A percentile compares a stretch with the other conserved stretches of the same genome.
Conservation (phyloP, 2,888 invertebrate species). For the Bruchidius siliquastri region DNA sequence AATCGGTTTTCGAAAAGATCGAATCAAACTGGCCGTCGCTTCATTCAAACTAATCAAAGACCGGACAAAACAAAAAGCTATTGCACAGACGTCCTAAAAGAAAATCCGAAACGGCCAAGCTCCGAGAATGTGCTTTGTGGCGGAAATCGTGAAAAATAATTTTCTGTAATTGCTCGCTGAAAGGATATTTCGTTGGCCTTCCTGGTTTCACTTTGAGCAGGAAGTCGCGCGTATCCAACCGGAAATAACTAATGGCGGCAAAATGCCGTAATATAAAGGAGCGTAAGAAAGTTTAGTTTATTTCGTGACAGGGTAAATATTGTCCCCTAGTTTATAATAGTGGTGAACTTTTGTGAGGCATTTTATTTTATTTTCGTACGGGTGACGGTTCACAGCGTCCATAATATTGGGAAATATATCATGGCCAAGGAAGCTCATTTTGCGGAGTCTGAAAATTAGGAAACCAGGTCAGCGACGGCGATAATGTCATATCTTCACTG, state of each 20-base stretch:
- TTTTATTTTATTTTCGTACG: neutral
- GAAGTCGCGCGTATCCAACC: conserved; percentile 37
- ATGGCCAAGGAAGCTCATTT: neutral
- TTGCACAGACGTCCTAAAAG: neutral
- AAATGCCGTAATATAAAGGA: conserved; percentile 37
- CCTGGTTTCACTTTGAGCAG: conserved; percentile 27
- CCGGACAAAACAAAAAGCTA: neutral
- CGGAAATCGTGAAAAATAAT: conserved; percentile 14
- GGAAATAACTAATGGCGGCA: conserved; percentile 40
- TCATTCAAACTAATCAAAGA: neutral
- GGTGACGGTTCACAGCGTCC: neutral
- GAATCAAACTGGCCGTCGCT: neutral
- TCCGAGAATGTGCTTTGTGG: neutral
- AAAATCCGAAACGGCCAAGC: conserved; percentile 4
- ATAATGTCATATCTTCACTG: neutral
- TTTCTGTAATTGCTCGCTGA: conserved; percentile 24
- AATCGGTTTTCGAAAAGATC: neutral
- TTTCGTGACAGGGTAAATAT: neutral
- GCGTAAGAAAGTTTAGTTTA: conserved; percentile 21
- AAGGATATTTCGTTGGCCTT: conserved; percentile 25
- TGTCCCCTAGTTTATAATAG: neutral
- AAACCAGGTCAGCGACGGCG: neutral
- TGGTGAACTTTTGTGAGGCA: neutral
- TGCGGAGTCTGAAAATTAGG: neutral
- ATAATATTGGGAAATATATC: neutral